A percentile compares a stretch with the other conserved stretches of the same genome.
Conservation (phyloP, 2,113 vertebrate species). For the Oophaga pumilio region DNA sequence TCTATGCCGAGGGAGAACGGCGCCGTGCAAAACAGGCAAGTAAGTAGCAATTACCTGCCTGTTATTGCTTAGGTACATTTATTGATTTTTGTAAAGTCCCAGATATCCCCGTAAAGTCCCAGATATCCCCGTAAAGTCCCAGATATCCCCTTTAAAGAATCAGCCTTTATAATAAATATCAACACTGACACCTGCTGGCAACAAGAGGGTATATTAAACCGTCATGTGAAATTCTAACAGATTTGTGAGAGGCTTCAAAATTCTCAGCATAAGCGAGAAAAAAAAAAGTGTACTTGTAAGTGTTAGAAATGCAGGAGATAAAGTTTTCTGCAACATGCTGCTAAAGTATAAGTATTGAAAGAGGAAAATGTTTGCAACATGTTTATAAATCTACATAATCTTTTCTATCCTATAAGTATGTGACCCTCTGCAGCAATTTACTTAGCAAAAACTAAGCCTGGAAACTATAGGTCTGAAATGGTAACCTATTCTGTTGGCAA, state of each 20-base stretch:
- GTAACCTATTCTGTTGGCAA: no score
- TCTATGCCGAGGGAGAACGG: no score
- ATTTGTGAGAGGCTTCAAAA: background rate
- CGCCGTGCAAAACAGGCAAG: no score
- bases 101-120: no score
- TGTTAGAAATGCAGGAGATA: background rate
- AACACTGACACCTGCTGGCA: constrained; percentile 10
- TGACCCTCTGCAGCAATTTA: no score
- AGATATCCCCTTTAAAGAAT: background rate
- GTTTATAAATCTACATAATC: background rate
- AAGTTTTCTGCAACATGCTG: background rate
- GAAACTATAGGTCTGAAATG: no score
- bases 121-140: no score
- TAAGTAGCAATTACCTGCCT: no score
- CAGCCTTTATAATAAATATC: background rate
- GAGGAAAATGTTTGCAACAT: background rate
- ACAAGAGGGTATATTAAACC: background rate
- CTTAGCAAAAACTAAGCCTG: no score
- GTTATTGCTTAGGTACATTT: no score
- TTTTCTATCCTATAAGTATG: no score
- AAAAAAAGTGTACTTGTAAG: constrained; percentile 10
- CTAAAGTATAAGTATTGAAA: background rate
- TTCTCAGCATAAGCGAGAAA: constrained; percentile 11
- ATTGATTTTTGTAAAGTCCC: no score
- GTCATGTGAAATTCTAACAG: background rate